A percentile compares a stretch with the other conserved stretches of the same genome.
Conservation (phyloP, 2,888 invertebrate genomes). For the Crossocerus cetratus region DNA sequence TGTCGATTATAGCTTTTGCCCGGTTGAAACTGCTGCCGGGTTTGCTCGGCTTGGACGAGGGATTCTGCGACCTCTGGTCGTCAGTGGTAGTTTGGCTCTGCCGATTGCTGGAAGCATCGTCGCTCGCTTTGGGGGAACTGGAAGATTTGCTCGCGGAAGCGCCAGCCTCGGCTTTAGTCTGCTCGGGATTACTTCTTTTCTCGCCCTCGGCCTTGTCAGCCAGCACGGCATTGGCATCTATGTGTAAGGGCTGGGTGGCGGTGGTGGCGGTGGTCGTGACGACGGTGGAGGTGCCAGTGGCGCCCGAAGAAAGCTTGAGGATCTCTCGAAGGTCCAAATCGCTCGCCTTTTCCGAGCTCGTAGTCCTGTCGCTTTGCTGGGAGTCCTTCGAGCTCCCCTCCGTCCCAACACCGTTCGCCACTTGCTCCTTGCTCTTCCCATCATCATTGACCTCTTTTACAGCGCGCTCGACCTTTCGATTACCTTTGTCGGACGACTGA, state of each 20-base stretch:
- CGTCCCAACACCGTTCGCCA: conserved; percentile 14
- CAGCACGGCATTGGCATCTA: conserved; percentile 64
- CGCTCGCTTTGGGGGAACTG: conserved; percentile 28
- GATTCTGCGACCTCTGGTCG: conserved; percentile 18
- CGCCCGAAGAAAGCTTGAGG: conserved; percentile 67
- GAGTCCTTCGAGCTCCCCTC: conserved; percentile 34
- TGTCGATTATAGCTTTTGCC: conserved; percentile 22
- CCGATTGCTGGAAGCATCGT: conserved; percentile 17
- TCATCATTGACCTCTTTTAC: conserved; percentile 29
- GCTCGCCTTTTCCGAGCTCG: conserved; percentile 20
- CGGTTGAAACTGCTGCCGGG: conserved; percentile 10
- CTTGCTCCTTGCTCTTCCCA: background rate
- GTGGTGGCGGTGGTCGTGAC: conserved; percentile 73
- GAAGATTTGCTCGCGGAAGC: conserved; percentile 22
- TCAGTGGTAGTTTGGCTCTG: conserved; percentile 9
- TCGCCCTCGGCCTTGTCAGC: conserved; percentile 53
- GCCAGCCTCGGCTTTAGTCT: conserved; percentile 14
- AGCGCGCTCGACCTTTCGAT: conserved; percentile 22
- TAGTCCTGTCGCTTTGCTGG: conserved; percentile 23
- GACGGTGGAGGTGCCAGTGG: conserved; percentile 68
- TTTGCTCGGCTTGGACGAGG: conserved; percentile 17
- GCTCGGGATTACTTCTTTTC: conserved; percentile 23
- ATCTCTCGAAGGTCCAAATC: conserved; percentile 63
- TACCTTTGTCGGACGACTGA: background rate
- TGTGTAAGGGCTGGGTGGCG: conserved; percentile 71